Percentiles rank a stretch among this genome's conserved stretches.
phyloP scores from a whole-genome alignment of 2,113 vertebrate genomes.

The Dendrocopos noguchii region DNA sequence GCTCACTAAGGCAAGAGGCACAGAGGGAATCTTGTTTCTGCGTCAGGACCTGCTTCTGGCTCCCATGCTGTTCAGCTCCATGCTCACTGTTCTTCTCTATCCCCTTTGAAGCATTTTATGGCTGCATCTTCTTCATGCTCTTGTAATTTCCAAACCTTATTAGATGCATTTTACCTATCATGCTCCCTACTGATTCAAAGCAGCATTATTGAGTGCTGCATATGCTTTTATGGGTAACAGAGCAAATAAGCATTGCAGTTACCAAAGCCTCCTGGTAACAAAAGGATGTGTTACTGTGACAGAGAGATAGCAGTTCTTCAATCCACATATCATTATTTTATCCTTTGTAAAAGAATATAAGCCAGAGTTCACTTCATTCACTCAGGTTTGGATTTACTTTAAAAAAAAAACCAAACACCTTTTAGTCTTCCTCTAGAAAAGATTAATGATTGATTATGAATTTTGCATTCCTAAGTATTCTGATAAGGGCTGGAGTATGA shows the following conservation, averaged over 20 bases:
- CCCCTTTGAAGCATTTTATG: background rate
- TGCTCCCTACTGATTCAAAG: background rate
- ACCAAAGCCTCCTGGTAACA: background rate
- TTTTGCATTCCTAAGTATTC: background rate
- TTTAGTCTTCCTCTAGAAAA: background rate
- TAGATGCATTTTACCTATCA: background rate
- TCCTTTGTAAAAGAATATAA: background rate
- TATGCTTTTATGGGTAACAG: background rate
- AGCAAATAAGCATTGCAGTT: background rate
- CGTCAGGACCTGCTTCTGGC: background rate
- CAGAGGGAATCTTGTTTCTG: background rate
- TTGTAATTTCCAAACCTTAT: background rate
- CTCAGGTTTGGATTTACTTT: background rate
- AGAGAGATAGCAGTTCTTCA: background rate
- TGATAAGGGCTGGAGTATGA: background rate
- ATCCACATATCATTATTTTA: background rate
- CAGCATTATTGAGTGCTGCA: background rate
- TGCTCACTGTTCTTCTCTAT: background rate
- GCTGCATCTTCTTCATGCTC: background rate
- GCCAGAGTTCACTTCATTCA: background rate
- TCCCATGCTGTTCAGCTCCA: rapidly evolving
- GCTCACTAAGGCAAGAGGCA: background rate
- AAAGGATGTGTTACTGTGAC: background rate
- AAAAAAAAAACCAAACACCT: no score
- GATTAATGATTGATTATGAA: background rate